Evolutionary conservation across 2,113 vertebrate species (phyloP), one percentile per base, ranked within the genome.

Genomic region (Pelodiscus sinensis): DNA sequence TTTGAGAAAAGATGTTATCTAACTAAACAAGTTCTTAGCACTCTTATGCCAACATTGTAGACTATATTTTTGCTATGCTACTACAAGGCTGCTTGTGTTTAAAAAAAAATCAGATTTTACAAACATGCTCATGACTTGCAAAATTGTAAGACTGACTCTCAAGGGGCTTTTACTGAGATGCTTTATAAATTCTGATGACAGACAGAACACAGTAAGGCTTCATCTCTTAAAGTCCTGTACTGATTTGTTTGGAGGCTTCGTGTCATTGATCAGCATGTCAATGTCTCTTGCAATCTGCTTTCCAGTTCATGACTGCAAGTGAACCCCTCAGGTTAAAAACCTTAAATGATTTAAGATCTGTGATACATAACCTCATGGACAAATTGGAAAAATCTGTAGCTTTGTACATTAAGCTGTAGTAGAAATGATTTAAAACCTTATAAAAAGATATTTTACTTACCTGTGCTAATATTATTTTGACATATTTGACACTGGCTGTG

Each of bases 121-220:
- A 96, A 82, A 94, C 91, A 93, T 6, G 94, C 95, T 97, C 92
- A 94, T 95, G 97, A 97, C 94, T 97, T 97, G 96, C 95, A 97
- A 96, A 97, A 97, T 93, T 96, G 95, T 93, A 92, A 65, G 87
- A 92, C 95, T 92, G 86, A 93, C 96, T 96, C 95, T 97, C 93
- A 93, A 94, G 96, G 94, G 86, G 84, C 92, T 90, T 92, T 97
- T 95, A 91, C 94, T 93, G 88, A 95, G 95, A 94, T 94, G 96
- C 90, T 95, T 92, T 91, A 89, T 96, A 97, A 94, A 97, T 97
- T 94, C 94, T 91, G 84, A 86, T 95, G 96, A 96, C 92, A 96
- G 92, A 94, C 94, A 94, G 94, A 96, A 97, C 91, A 84, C 18
- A 29, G 93, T 89, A 88, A 93, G 62, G 88, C 94, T 92, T 95